These are phyloP conservation scores for Drosophila kurseongensis DNA, from an alignment of 1,140 invertebrate genomes.

Conservation along the genomic window DNA sequence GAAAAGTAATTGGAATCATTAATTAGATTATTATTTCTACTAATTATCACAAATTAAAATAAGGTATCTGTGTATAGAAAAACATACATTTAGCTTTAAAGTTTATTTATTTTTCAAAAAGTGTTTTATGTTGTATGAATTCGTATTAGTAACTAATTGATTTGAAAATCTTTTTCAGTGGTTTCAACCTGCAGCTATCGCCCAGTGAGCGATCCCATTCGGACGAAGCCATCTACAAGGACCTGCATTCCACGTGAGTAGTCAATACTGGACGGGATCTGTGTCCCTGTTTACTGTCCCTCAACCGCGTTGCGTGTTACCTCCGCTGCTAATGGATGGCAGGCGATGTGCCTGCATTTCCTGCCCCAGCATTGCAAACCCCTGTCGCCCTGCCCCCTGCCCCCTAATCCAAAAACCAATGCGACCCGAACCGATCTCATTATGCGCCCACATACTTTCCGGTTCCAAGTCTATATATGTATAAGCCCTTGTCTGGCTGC, in stretches of 20 bases:
- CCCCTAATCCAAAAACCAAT: not conserved
- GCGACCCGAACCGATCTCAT: constrained; percentile 33
- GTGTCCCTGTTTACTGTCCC: not conserved
- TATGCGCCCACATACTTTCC: constrained; percentile 54
- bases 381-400: not conserved
- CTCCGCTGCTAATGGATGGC: not conserved
- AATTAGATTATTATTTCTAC: not conserved
- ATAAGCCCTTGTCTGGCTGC: constrained; percentile 44
- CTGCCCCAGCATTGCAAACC: constrained; percentile 17
- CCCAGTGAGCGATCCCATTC: constrained; percentile 87
- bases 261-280: not conserved
- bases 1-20: not conserved
- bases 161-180: constrained; percentile 85
- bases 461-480: constrained; percentile 12
- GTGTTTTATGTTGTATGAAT: no score
- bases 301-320: no score
- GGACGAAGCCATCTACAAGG: constrained; percentile 93
- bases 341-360: constrained; percentile 32
- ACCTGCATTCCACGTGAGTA: constrained; percentile 90
- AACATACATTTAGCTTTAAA: no score
- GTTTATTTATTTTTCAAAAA: not conserved
- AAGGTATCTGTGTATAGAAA: no score
- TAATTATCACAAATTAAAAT: no score
- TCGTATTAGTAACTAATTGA: not conserved
- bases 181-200: constrained; percentile 88